Conservation (phyloP, 2,888 invertebrate species). For the Temnothorax rugatulus region DNA sequence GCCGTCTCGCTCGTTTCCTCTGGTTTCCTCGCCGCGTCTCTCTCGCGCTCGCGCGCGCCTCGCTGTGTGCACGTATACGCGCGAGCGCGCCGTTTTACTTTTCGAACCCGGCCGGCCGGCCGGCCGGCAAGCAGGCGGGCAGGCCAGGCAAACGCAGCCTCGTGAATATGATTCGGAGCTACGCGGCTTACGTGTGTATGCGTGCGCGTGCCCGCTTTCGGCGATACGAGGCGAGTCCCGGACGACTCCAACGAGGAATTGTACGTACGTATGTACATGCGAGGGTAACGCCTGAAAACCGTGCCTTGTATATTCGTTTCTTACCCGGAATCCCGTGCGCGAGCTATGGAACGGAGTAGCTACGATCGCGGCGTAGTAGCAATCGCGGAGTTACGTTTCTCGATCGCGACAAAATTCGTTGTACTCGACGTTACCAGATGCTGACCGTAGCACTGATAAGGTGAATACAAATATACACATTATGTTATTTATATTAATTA, state of each 20-base stretch:
- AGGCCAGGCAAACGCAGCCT: constrained; percentile 57
- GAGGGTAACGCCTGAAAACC: constrained; percentile 15
- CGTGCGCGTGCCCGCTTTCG: background rate
- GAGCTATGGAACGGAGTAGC: background rate
- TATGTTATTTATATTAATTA: background rate
- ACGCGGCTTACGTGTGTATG: background rate
- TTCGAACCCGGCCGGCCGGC: constrained; percentile 68
- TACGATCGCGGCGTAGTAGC: background rate
- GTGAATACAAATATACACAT: background rate
- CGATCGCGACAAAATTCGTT: background rate
- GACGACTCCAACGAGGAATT: constrained; percentile 4
- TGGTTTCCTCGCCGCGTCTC: constrained; percentile 31
- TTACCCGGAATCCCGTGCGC: background rate
- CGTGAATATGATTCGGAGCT: constrained; percentile 67
- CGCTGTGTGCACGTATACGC: background rate
- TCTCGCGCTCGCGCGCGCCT: background rate
- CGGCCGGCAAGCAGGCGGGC: background rate
- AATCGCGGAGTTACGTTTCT: background rate
- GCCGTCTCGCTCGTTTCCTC: constrained; percentile 16
- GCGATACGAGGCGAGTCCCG: constrained; percentile 15
- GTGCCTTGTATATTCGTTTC: background rate
- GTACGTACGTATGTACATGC: background rate
- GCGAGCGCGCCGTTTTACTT: constrained; percentile 73
- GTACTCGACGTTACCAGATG: background rate
- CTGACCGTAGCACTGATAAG: background rate